A percentile compares a stretch with the other conserved stretches of the same genome.
Evolutionary conservation across 2,113 vertebrate species (phyloP).

Genomic region (Salvelinus namaycush): DNA sequence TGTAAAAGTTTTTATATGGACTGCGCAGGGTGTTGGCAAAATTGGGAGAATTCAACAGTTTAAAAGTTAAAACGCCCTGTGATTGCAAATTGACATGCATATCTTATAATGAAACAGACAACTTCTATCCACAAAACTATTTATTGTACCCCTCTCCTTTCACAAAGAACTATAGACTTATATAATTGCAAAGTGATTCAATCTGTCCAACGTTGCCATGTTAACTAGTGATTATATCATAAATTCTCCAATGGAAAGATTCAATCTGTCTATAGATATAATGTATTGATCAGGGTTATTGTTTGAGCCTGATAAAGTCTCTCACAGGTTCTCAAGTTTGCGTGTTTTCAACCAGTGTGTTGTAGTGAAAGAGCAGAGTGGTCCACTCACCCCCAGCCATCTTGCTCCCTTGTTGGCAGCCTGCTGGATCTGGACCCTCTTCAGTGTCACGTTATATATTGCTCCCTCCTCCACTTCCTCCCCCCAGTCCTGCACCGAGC

Average conservation of each 20-base stretch:
- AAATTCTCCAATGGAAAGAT: too few species aligned
- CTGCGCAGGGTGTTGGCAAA: conserved; percentile 44
- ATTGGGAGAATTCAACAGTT: conserved; percentile 39
- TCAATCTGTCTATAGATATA: too few species aligned
- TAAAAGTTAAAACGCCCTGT: conserved; percentile 44
- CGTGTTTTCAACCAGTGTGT: neutral
- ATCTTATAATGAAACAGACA: neutral
- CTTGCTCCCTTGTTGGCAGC: conserved; percentile 93
- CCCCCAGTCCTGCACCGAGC: conserved; percentile 92
- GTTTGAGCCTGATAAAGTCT: neutral
- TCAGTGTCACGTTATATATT: conserved; percentile 93
- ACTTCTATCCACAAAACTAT: too few species aligned
- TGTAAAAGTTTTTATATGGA: conserved; percentile 37
- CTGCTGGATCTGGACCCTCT: conserved; percentile 93
- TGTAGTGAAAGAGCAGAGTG: neutral
- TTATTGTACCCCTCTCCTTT: too few species aligned
- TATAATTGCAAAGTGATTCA: too few species aligned
- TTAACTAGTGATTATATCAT: too few species aligned
- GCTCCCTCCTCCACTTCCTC: conserved; percentile 97
- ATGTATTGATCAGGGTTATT: neutral
- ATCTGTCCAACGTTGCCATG: too few species aligned
- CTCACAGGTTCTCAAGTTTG: neutral
- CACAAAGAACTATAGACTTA: too few species aligned
- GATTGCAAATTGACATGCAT: neutral
- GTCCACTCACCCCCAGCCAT: conserved; percentile 77